Conservation (phyloP, 2,888 invertebrate species). For the Drosophila niveifrons region DNA sequence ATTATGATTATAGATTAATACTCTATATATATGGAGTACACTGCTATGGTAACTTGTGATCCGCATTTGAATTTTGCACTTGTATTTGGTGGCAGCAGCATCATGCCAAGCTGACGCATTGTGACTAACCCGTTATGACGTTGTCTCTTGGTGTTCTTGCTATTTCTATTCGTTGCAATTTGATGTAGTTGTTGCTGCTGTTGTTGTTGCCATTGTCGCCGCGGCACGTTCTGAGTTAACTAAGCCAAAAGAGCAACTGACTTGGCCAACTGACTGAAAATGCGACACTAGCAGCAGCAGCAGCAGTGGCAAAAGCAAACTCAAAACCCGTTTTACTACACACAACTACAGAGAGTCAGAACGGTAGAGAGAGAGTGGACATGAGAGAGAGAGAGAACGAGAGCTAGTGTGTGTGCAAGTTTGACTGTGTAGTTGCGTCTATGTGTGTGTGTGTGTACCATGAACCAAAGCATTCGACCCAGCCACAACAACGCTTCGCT, state of each 20-base stretch:
- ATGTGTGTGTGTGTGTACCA: conserved; percentile 39
- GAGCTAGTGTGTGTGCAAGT: not conserved
- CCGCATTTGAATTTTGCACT: not conserved
- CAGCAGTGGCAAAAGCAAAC: conserved; percentile 7
- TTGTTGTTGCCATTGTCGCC: conserved; percentile 59
- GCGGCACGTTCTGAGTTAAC: conserved; percentile 77
- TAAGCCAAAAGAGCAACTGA: conserved; percentile 81
- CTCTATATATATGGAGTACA: not conserved
- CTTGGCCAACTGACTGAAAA: conserved; percentile 77
- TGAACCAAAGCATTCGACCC: conserved; percentile 76
- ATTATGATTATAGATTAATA: not conserved
- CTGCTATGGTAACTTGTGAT: not conserved
- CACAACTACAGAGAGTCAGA: conserved; percentile 12
- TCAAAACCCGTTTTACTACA: conserved; percentile 5
- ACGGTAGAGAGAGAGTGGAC: conserved; percentile 14
- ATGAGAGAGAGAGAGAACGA: conserved; percentile 10
- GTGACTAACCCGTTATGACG: conserved; percentile 70
- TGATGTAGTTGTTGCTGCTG: conserved; percentile 24
- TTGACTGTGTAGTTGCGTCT: conserved; percentile 4
- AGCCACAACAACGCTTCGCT: conserved; percentile 35
- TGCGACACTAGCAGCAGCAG: conserved; percentile 55
- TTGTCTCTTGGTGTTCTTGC: conserved; percentile 31
- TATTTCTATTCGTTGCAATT: conserved; percentile 56
- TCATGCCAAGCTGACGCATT: conserved; percentile 15
- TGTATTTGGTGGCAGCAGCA: conserved; percentile 8